Evolutionary conservation across 2,113 vertebrate species (phyloP), one percentile per base, ranked within the genome.

Genomic region (Pelecanus crispus): DNA sequence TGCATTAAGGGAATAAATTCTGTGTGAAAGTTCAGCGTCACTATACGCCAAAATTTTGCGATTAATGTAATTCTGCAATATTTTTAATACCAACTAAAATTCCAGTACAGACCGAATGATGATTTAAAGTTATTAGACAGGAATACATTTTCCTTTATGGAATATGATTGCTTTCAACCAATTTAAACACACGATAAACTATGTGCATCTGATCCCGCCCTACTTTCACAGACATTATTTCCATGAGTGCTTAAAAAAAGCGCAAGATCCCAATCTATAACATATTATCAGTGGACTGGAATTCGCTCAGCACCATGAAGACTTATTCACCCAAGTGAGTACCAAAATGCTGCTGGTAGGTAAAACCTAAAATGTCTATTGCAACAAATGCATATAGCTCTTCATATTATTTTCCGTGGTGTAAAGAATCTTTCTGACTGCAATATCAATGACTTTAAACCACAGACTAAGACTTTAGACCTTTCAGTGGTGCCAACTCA

Each of bases 381-480:
- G 59, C 65, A 81, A 63, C n/a, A 58, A 81, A 88, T 19, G 28
- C 38, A 50, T 22, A 61, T 8, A 85, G 44, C 18, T 68, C 72
- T 91, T 88, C 42, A 9, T 70, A 38, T 42, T 40, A 26, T 81
- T 74, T 88, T 65, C 74, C 12, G 3, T 10, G 13, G 55, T 2
- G 21, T 67, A 79, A 94, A 86, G 79, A 61, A 89, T 72, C 78
- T 72, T 88, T 88, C 77, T 90, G 82, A 85, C 45, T 92, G 81
- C 66, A 77, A 29, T 65, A 94, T 84, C 86, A 88, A 74, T 11
- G 47, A 45, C 67, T 94, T 91, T 88, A 94, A 95, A 88, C 85
- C 88, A 86, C 88, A 94, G 73, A 89, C 49, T 81, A 49, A 88
- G 94, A 84, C 85, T 95, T 80, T 61, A 91, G 94, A 88, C 91